Evolutionary conservation across 2,797 vertebrate species (phyloP).

Genomic region (Thaleichthys pacificus): DNA sequence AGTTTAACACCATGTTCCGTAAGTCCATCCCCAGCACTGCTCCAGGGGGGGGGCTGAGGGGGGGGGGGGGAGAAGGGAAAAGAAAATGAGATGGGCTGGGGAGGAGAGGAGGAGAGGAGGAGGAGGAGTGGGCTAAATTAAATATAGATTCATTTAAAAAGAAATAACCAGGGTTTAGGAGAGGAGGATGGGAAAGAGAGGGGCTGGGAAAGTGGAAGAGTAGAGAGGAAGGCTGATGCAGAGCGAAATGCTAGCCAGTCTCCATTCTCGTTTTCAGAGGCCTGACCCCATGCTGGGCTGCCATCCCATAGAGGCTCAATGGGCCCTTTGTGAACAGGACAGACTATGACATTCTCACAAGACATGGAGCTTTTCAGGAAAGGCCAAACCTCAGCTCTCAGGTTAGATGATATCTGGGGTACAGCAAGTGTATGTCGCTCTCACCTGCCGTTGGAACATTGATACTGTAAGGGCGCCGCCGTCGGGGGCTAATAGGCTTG

Average conservation of each 20-base stretch:
- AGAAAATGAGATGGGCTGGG: background rate
- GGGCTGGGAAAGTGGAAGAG: background rate
- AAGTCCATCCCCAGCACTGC: constrained; percentile 66
- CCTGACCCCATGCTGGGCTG: constrained; percentile 40
- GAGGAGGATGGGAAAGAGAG: background rate
- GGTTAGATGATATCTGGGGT: constrained; percentile 12
- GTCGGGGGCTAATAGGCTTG: too few relatives aligned
- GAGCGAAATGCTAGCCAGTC: constrained; percentile 63
- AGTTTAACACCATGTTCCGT: constrained; percentile 99
- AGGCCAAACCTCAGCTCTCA: background rate
- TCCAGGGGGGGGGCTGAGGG: constrained; percentile 17
- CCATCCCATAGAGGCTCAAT: constrained; percentile 58
- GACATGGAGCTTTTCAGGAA: constrained; percentile 48
- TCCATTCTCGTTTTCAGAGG: constrained; percentile 29
- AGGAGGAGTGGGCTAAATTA: background rate
- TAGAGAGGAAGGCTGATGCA: constrained; percentile 38
- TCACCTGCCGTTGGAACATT: background rate
- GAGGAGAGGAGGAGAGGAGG: background rate
- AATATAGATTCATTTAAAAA: constrained; percentile 8
- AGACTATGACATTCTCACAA: constrained; percentile 64
- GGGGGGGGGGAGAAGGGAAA: constrained; percentile 5
- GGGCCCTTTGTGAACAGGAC: constrained; percentile 58
- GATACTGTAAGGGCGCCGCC: background rate
- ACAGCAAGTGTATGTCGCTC: background rate
- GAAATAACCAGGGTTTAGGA: constrained; percentile 22